Conservation (phyloP, 2,888 invertebrate species). For the Fragum fragum region DNA sequence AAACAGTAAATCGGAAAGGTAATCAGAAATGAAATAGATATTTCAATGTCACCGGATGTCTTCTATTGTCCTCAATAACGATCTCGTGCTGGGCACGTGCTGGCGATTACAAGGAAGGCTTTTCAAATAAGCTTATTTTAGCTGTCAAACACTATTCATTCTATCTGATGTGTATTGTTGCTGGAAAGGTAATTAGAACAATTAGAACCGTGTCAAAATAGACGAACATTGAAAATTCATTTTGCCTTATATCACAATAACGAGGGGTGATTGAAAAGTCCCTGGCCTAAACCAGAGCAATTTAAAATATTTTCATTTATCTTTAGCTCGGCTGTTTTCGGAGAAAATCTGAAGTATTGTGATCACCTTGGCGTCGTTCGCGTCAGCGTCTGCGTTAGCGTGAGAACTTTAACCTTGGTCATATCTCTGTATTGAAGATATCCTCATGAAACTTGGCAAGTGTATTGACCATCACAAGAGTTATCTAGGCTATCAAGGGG, state of each 20-base stretch:
- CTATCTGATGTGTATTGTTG: neutral
- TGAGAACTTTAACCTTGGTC: too few species aligned
- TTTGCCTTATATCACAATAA: neutral
- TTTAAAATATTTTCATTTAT: too few species aligned
- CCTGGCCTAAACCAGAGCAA: too few species aligned
- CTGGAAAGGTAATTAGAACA: slow-evolving; percentile 3
- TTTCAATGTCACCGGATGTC: slow-evolving; percentile 11
- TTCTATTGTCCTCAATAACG: neutral
- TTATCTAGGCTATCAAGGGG: too few species aligned
- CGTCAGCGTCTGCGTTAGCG: too few species aligned
- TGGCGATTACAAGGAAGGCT: slow-evolving; percentile 14
- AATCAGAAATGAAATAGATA: slow-evolving; percentile 3
- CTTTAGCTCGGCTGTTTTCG: too few species aligned
- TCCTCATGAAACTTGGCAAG: too few species aligned
- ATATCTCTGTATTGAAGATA: too few species aligned
- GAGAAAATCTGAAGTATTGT: too few species aligned
- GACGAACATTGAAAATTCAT: neutral
- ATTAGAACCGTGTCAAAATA: slow-evolving; percentile 17
- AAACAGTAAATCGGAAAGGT: neutral
- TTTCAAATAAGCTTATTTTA: slow-evolving; percentile 11
- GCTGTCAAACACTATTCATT: neutral
- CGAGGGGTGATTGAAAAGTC: too few species aligned
- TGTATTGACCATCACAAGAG: too few species aligned
- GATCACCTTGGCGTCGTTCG: too few species aligned
- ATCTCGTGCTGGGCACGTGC: slow-evolving; percentile 20